Evolutionary conservation across 2,113 vertebrate genomes (phyloP), one percentile per base, ranked within the genome.

Genomic region (Pelecanoides urinatrix): DNA sequence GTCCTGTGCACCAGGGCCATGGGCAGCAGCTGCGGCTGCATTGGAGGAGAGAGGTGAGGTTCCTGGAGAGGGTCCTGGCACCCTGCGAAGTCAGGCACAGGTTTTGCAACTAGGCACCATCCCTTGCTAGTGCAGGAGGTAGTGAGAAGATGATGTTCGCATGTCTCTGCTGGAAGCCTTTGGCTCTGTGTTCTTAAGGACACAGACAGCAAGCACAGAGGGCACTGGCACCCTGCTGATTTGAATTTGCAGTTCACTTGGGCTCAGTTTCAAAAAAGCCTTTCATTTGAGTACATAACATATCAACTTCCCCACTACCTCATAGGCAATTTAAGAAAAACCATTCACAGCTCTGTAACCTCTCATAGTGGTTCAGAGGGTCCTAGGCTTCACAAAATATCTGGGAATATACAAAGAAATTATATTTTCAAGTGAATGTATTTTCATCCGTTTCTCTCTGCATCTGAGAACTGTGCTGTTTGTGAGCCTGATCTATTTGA

Each of bases 281-380:
- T 97, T 96, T 98, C 88, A 97, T 98, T 97, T 97, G 97, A 97
- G 97, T 98, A 98, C 91, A 93, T 95, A 98, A 97, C 88, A 58
- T 92, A 97, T 95, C 96, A 97, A 96, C 96, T 96, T 87, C 71
- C 65, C 66, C 71, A 67, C 94, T 94, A 90, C 87, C 94, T 97
- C 92, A 47, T 63, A 76, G 70, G 44, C 79, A 94, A 94, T 97
- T 94, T 96, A 96, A 82, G 90, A 97, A 94, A 95, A 91, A 75
- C 6, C 73, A 62, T 96, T 96, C 95, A 96, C 90, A 96, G 94
- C 83, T 97, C 91, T 91, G 71, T 94, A 97, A 96, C 97, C 92
- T 98, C 96, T 97, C 92, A 50, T 50, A 47, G 55, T 56, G 59
- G 95, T 95, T 96, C 95, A 97, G 90, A 84, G 12, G 17, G 84